Evolutionary conservation across 2,113 vertebrate species (phyloP).

Genomic region (Nanger granti): DNA sequence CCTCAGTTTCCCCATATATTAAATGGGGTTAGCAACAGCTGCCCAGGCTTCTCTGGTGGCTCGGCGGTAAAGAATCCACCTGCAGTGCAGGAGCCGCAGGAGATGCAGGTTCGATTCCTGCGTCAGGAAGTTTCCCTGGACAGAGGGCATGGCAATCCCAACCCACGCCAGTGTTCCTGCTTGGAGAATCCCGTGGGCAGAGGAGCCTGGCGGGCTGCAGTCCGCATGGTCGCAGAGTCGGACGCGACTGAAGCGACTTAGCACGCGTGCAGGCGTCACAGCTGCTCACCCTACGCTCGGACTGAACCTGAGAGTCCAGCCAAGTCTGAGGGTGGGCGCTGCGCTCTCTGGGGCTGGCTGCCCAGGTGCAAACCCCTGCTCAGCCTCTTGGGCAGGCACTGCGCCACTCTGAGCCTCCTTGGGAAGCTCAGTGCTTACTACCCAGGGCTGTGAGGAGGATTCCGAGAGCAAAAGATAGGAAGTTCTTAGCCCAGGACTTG

Average conservation of each 20-base stretch:
- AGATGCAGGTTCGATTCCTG: not conserved
- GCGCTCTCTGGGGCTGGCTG: not conserved
- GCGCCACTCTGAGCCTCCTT: not conserved
- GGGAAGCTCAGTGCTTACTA: not conserved
- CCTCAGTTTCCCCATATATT: not conserved
- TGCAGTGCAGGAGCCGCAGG: not conserved
- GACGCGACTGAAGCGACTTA: not conserved
- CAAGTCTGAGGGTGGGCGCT: accelerated
- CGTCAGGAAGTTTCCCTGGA: not conserved
- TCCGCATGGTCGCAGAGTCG: not conserved
- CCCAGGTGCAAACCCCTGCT: not conserved
- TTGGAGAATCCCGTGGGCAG: not conserved
- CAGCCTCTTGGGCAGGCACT: accelerated
- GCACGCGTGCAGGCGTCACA: not conserved
- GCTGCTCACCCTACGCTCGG: accelerated
- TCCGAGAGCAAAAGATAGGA: accelerated
- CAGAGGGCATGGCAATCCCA: not conserved
- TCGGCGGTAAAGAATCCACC: accelerated
- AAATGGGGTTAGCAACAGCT: not conserved
- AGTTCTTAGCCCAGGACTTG: not conserved
- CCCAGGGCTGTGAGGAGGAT: not conserved
- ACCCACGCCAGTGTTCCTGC: not conserved
- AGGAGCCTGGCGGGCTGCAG: not conserved
- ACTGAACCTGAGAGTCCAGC: not conserved
- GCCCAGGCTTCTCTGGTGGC: not conserved